Conservation (phyloP, 2,797 vertebrate genomes). For the Oreochromis mossambicus region DNA sequence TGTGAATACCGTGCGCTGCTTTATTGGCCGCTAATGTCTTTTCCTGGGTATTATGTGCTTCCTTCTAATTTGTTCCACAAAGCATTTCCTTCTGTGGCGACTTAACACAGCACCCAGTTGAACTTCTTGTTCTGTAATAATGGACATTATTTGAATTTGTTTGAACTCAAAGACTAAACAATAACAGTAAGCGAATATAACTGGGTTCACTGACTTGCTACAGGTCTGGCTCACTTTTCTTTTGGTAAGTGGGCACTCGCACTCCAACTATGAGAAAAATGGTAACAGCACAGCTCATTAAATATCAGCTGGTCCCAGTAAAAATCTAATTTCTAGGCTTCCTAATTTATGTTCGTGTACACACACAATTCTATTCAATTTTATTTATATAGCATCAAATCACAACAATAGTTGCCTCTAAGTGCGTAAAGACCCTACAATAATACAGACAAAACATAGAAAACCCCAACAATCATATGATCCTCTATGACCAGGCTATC, state of each 20-base stretch:
- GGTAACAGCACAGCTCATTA: conserved; percentile 20
- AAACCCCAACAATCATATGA: not conserved
- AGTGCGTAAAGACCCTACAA: not conserved
- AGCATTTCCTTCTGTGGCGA: not conserved
- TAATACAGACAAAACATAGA: not conserved
- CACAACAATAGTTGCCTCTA: not conserved
- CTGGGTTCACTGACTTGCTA: not conserved
- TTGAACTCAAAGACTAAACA: conserved; percentile 11
- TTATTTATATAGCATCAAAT: not conserved
- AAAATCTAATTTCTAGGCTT: not conserved
- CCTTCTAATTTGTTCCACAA: not conserved
- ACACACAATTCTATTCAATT: not conserved
- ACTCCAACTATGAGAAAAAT: not conserved
- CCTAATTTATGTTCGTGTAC: not conserved
- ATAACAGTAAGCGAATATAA: conserved; percentile 3
- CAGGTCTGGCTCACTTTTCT: not conserved
- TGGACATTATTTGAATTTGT: not conserved
- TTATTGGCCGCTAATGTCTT: not conserved
- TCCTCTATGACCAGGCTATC: not conserved
- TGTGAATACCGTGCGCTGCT: not conserved
- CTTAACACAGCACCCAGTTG: not conserved
- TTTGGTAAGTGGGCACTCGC: not conserved
- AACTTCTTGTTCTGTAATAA: not conserved
- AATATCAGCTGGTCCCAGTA: conserved; percentile 3
- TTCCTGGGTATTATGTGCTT: not conserved